Conservation (phyloP, 2,797 vertebrate genomes). For the Silurus aristotelis region DNA sequence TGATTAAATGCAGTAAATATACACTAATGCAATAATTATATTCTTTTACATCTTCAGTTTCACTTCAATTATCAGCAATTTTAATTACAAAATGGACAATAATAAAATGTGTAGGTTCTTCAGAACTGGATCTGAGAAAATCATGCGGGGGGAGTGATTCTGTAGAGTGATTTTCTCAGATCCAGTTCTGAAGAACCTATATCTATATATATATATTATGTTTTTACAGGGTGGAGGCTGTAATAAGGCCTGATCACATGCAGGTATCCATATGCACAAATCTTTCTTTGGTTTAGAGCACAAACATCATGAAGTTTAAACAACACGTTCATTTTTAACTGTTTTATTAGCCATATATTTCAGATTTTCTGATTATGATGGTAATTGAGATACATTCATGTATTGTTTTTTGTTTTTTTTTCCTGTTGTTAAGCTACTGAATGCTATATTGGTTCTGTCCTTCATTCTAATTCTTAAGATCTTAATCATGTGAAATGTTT, state of each 20-base stretch:
- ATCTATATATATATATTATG: background rate
- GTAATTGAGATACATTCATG: constrained; percentile 49
- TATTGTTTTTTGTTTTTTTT: background rate
- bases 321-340: constrained; percentile 36
- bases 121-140: too few relatives aligned
- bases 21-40: too few relatives aligned
- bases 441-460: constrained; percentile 90
- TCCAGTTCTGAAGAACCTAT: too few relatives aligned
- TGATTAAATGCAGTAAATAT: too few relatives aligned
- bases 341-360: constrained; percentile 54
- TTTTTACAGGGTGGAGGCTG: constrained; percentile 77
- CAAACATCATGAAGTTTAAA: constrained; percentile 21
- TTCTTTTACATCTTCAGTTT: too few relatives aligned
- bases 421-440: constrained; percentile 83
- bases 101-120: too few relatives aligned
- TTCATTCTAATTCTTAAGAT: constrained; percentile 92
- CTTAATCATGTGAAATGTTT: constrained; percentile 59
- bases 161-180: too few relatives aligned
- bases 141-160: too few relatives aligned
- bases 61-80: too few relatives aligned
- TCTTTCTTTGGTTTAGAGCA: background rate
- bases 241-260: constrained; percentile 92
- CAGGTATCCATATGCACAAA: constrained; percentile 77
- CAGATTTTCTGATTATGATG: constrained; percentile 49
- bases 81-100: too few relatives aligned